phyloP scores from a whole-genome alignment of 2,113 vertebrate species.

The Setophaga kirtlandii region DNA sequence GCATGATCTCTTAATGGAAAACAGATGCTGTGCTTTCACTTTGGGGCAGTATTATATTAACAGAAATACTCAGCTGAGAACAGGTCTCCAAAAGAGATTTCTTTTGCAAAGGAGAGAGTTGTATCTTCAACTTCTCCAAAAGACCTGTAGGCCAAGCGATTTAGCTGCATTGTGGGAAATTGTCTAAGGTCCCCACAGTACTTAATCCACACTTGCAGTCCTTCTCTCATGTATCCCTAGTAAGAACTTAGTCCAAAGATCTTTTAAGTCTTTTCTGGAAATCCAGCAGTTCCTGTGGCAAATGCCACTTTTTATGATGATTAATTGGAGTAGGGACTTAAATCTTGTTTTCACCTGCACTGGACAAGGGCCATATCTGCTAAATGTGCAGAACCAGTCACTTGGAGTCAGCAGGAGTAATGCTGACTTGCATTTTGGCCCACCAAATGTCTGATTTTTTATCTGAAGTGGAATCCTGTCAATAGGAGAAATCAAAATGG shows the following conservation, averaged over 20 bases:
- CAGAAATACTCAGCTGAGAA: background rate
- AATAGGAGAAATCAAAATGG: background rate
- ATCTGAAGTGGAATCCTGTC: background rate
- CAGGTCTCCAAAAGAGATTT: background rate
- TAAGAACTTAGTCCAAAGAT: background rate
- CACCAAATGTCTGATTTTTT: background rate
- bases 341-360: background rate
- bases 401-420: background rate
- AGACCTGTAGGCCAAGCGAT: background rate
- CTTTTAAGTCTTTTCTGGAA: background rate
- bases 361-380: background rate
- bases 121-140: background rate
- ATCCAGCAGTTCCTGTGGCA: background rate
- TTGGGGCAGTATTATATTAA: background rate
- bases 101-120: background rate
- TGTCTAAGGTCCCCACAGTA: background rate
- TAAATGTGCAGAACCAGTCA: background rate
- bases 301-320: background rate
- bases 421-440: background rate
- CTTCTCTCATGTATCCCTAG: background rate
- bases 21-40: background rate
- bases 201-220: background rate
- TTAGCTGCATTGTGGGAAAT: background rate
- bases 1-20: background rate
- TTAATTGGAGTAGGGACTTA: background rate